A percentile compares a stretch with the other conserved stretches of the same genome.
Conservation (phyloP, 2,888 invertebrate genomes). For the Machimus rusticus region DNA sequence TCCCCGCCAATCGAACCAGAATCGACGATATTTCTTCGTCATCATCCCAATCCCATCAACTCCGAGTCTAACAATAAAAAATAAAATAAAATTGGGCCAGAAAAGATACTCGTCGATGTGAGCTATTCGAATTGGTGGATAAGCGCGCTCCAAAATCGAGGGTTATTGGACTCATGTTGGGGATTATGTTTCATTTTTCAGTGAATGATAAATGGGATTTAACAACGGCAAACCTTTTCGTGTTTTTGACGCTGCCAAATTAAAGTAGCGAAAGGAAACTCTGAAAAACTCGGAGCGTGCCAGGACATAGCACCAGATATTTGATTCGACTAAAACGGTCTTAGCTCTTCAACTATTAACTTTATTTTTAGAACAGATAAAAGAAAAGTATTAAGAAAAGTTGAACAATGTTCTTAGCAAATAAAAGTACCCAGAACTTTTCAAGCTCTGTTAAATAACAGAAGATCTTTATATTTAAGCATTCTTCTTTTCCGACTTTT, state of each 20-base stretch:
- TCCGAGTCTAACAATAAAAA: background rate
- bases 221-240: background rate
- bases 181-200: background rate
- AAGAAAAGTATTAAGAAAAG: background rate
- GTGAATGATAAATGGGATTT: background rate
- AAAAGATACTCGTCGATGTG: background rate
- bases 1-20: background rate
- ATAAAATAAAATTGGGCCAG: background rate
- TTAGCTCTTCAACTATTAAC: background rate
- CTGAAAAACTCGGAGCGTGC: background rate
- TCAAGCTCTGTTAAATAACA: background rate
- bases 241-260: background rate
- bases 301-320: background rate
- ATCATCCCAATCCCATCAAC: background rate
- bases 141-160: background rate
- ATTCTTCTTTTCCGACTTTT: too few relatives aligned
- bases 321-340: background rate
- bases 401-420: background rate
- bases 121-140: background rate
- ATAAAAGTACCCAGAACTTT: background rate
- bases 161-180: background rate
- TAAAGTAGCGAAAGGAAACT: background rate
- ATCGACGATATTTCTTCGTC: background rate
- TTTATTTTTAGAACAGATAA: background rate
- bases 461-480: background rate